phyloP scores from a whole-genome alignment of 2,888 invertebrate genomes.

The Aproaerema taeniolella region DNA sequence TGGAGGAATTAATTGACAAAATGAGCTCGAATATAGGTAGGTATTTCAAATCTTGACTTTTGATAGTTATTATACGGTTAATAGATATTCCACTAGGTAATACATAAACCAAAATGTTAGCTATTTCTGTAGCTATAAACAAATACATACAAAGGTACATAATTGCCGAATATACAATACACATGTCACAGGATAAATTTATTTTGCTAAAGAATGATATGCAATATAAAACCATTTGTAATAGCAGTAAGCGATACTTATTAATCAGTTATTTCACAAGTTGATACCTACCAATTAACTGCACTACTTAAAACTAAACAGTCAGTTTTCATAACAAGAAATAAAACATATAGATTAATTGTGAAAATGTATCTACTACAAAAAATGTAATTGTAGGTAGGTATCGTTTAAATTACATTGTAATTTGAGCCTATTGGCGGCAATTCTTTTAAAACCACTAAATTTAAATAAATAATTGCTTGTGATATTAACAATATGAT shows the following conservation, averaged over 20 bases:
- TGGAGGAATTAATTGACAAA: background rate
- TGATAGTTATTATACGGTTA: background rate
- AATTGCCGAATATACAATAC: too few relatives aligned
- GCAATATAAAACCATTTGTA: too few relatives aligned
- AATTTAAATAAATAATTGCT: conserved; percentile 9
- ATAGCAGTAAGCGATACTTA: too few relatives aligned
- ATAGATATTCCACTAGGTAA: background rate
- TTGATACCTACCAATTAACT: conserved; percentile 8
- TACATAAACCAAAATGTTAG: too few relatives aligned
- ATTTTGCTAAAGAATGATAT: too few relatives aligned
- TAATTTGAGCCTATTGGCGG: conserved; percentile 5
- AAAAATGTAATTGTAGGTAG: too few relatives aligned
- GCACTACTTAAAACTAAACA: conserved; percentile 16
- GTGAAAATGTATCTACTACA: too few relatives aligned
- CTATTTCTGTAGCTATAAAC: too few relatives aligned
- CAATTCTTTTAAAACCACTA: conserved; percentile 2
- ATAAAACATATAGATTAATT: background rate
- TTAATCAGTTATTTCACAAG: background rate
- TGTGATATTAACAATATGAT: conserved; percentile 6
- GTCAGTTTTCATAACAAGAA: conserved; percentile 5
- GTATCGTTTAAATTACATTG: conserved; percentile 3
- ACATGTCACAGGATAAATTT: too few relatives aligned
- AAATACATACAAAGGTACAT: too few relatives aligned
- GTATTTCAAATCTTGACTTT: background rate
- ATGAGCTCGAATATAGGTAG: background rate